Base-by-base conservation (phyloP, 1,140 invertebrate species). In the Heliconius congener region DNA sequence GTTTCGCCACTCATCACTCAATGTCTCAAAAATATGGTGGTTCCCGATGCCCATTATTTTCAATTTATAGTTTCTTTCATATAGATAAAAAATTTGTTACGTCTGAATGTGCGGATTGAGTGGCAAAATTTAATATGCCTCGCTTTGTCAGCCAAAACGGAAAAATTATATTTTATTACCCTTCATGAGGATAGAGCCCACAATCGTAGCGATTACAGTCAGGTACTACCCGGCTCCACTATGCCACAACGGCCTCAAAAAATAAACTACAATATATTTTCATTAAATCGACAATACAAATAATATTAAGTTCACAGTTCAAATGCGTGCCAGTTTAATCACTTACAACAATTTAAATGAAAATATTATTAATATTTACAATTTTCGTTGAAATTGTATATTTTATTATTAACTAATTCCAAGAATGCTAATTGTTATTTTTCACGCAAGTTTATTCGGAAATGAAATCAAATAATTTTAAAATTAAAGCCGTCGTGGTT, bases 331-430 rank as follows among this genome's bases (percentile, higher is more conserved):
- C 27, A 30, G 27, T 27, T 13, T 66, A 23, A 66, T 66, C 60
- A 13, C 27, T 66, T 66, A 66, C 30, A 66, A 66, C n/a, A 66
- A 66, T 66, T 66, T 30, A 30, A 66, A 30, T 16, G 27, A 66
- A 30, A 66, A 66, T n/a, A 30, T 66, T 66, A 66, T 66, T 52
- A 66, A 30, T 66, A 66, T 66, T 30, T 66, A 16, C n/a, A 66
- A 30, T 30, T 66, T 66, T 66, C 60, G 23, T 30, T 27, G 60
- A 66, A 66, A 27, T 23, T 60, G 0, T 57, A 11, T 57, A 23
- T 66, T 66, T 16, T 57, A 30, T 30, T 27, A 30, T 66, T 66
- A 66, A 66, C 11, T 66, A 30, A 66, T 66, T 66, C 60, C 4
- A 6, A 11, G 60, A 66, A 66, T 66, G 55, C n/a, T 66, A 66